Percentiles rank a stretch among this genome's conserved stretches.
Evolutionary conservation across 2,888 invertebrate genomes (phyloP).

Genomic region (Ophion ventricosus): DNA sequence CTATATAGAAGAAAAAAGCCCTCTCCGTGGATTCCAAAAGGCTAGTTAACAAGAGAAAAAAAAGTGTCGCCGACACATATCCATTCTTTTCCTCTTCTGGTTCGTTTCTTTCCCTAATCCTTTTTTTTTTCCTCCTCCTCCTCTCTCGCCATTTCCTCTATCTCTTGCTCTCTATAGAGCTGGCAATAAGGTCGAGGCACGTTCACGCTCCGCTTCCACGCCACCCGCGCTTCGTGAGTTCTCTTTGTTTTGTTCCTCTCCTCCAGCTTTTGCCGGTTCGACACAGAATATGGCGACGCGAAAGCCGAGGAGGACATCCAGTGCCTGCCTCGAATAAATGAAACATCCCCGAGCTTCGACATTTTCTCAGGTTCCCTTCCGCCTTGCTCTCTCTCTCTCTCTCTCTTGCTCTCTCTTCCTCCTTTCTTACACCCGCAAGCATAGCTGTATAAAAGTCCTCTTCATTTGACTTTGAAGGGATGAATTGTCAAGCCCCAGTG

Average conservation of each 20-base stretch:
- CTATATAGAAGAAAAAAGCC: slow-evolving; percentile 46
- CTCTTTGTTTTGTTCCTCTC: slow-evolving; percentile 36
- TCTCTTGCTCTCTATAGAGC: slow-evolving; percentile 27
- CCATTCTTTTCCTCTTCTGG: slow-evolving; percentile 32
- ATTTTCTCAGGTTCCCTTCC: slow-evolving; percentile 23
- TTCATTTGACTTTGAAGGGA: too few species aligned
- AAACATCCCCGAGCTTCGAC: slow-evolving; percentile 61
- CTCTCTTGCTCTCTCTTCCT: too few species aligned
- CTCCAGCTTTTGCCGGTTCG: slow-evolving; percentile 44
- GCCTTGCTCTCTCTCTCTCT: slow-evolving; percentile 2
- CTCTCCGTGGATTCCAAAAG: slow-evolving; percentile 47
- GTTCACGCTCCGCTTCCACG: slow-evolving; percentile 48
- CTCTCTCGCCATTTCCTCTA: slow-evolving; percentile 15
- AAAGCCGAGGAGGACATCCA: slow-evolving; percentile 46
- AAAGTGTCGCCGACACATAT: slow-evolving; percentile 54
- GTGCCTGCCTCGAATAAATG: slow-evolving; percentile 66
- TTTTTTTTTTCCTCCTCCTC: slow-evolving; percentile 35
- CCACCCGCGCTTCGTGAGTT: slow-evolving; percentile 33
- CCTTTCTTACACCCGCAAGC: too few species aligned
- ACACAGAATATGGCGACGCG: slow-evolving; percentile 23
- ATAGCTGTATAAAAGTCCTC: too few species aligned
- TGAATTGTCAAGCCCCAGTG: too few species aligned
- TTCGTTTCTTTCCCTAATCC: slow-evolving; percentile 37
- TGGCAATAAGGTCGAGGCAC: slow-evolving; percentile 58
- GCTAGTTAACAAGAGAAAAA: slow-evolving; percentile 68